phyloP scores from a whole-genome alignment of 2,888 invertebrate genomes.

The Aphrophora alni region DNA sequence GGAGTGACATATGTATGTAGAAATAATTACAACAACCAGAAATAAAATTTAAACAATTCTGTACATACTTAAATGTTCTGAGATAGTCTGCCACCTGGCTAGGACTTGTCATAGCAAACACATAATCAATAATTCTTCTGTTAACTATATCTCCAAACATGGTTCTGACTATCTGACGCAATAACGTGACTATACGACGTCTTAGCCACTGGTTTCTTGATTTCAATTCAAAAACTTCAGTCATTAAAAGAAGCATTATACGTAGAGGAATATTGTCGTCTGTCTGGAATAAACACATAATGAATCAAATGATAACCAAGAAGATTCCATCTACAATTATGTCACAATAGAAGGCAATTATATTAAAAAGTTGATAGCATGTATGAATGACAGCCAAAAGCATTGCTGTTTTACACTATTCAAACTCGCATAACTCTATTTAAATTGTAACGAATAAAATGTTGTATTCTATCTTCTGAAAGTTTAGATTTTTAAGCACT shows the following conservation, averaged over 20 bases:
- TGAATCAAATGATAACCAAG: not conserved
- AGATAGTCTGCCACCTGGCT: slow-evolving; percentile 88
- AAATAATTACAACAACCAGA: too few species aligned
- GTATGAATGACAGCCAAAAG: too few species aligned
- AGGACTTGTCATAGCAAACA: slow-evolving; percentile 85
- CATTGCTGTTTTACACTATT: too few species aligned
- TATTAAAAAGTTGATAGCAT: too few species aligned
- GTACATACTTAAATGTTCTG: slow-evolving; percentile 78
- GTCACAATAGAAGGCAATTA: too few species aligned
- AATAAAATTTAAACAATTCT: too few species aligned
- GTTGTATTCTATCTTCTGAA: too few species aligned
- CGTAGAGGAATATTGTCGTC: slow-evolving; percentile 81
- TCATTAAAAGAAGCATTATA: slow-evolving; percentile 79
- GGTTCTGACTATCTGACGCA: slow-evolving; percentile 78
- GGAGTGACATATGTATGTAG: too few species aligned
- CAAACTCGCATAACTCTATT: too few species aligned
- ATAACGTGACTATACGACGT: slow-evolving; percentile 73
- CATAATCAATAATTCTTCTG: slow-evolving; percentile 86
- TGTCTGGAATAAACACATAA: slow-evolving; percentile 58
- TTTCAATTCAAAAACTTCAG: slow-evolving; percentile 85
- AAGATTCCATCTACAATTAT: too few species aligned
- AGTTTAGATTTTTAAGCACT: too few species aligned
- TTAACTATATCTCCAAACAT: slow-evolving; percentile 86
- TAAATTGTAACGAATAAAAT: too few species aligned
- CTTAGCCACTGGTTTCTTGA: slow-evolving; percentile 83